Evolutionary conservation across 1,140 invertebrate species (phyloP).

Genomic region (Psilanteris sp.): DNA sequence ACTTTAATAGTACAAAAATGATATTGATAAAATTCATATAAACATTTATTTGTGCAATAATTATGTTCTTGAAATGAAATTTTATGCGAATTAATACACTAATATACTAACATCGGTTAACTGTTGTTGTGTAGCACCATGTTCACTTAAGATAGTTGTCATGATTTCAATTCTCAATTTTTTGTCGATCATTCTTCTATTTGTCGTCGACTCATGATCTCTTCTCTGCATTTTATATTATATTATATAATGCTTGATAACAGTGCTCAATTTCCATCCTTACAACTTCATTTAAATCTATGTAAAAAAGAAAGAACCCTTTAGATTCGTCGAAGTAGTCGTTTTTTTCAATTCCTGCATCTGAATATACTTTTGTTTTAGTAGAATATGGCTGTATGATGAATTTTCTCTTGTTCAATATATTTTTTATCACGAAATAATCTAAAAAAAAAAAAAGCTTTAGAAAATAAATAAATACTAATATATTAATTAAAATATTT

Average conservation of each 20-base stretch:
- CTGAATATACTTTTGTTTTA: slow-evolving; percentile 90
- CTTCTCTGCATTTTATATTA: slow-evolving; percentile 82
- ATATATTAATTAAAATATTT: no score
- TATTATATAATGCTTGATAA: slow-evolving; percentile 88
- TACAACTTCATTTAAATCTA: slow-evolving; percentile 86
- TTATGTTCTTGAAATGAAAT: no score
- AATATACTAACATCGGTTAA: slow-evolving; percentile 87
- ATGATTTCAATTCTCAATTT: slow-evolving; percentile 90
- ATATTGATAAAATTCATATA: no score
- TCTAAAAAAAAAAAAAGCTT: no score
- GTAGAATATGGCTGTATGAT: slow-evolving; percentile 90
- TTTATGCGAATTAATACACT: no score
- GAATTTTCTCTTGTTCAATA: slow-evolving; percentile 93
- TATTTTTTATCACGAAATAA: slow-evolving; percentile 88
- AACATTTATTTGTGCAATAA: no score
- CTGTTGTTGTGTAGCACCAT: slow-evolving; percentile 86
- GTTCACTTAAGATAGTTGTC: slow-evolving; percentile 86
- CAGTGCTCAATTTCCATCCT: slow-evolving; percentile 86
- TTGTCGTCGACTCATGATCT: slow-evolving; percentile 82
- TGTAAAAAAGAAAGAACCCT: slow-evolving; percentile 87
- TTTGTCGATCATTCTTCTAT: slow-evolving; percentile 91
- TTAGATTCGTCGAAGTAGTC: slow-evolving; percentile 81
- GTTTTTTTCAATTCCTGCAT: slow-evolving; percentile 82
- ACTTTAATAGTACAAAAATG: no score
- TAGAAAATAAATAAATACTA: no score